Conservation (phyloP, 1,140 invertebrate genomes). For the Leptonema lineaticorne region DNA sequence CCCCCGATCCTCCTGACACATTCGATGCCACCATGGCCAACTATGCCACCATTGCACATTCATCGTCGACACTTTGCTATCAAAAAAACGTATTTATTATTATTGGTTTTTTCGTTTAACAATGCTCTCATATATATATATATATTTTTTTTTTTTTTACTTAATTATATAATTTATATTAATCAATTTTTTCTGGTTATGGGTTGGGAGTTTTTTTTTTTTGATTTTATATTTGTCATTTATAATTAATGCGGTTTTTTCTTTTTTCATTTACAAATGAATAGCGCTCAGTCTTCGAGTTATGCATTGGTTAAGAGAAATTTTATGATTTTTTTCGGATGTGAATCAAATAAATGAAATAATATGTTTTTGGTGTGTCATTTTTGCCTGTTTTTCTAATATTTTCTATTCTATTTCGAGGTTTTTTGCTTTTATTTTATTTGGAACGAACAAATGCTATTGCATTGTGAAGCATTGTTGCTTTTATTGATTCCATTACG, state of each 20-base stretch:
- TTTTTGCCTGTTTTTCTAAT: slow-evolving; percentile 20
- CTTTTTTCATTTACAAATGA: not conserved
- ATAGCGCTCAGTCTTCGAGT: slow-evolving; percentile 11
- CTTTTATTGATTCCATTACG: too few species aligned
- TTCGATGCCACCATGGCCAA: slow-evolving; percentile 54
- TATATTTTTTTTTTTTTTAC: too few species aligned
- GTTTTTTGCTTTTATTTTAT: too few species aligned
- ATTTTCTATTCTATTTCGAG: too few species aligned
- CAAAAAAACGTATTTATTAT: slow-evolving; percentile 40
- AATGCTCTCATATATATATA: not conserved
- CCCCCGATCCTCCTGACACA: slow-evolving; percentile 50
- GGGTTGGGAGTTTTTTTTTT: slow-evolving; percentile 25
- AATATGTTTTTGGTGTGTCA: slow-evolving; percentile 21
- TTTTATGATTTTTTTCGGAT: not conserved
- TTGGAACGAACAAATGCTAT: too few species aligned
- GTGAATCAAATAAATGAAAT: not conserved
- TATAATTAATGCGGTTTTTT: too few species aligned
- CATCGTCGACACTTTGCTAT: slow-evolving; percentile 42
- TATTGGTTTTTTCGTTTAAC: slow-evolving; percentile 31
- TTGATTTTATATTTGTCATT: too few species aligned
- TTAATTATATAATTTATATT: too few species aligned
- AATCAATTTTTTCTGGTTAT: slow-evolving; percentile 21
- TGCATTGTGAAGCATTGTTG: too few species aligned
- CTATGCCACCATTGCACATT: slow-evolving; percentile 41
- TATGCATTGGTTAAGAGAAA: slow-evolving; percentile 8